Evolutionary conservation across 1,140 invertebrate species (phyloP).

Genomic region (Lucilia cuprina): DNA sequence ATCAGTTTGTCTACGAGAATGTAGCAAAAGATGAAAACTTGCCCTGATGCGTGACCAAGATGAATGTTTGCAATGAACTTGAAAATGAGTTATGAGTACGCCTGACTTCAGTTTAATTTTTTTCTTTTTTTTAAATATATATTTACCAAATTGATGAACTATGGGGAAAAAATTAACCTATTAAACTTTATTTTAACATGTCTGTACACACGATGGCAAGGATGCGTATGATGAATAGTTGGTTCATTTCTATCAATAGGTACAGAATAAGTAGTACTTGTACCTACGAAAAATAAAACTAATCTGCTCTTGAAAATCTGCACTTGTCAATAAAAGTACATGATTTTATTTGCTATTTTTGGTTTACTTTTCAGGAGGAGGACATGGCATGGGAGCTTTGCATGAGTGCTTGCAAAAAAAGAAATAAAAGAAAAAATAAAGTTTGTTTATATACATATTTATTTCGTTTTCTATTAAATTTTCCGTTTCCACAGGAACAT

Average conservation of each 20-base stretch:
- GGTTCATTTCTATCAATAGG: background rate
- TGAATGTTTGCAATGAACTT: constrained; percentile 41
- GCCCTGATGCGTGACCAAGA: constrained; percentile 27
- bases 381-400: background rate
- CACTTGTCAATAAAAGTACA: background rate
- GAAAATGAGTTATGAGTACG: constrained; percentile 40
- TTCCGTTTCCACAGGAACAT: background rate
- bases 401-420: background rate
- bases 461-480: background rate
- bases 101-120: constrained; percentile 22
- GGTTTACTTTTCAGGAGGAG: background rate
- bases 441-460: background rate
- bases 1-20: background rate
- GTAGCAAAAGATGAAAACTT: background rate
- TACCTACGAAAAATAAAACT: background rate
- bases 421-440: background rate
- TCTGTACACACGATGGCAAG: background rate
- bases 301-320: background rate
- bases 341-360: background rate
- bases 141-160: background rate
- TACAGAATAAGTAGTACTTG: background rate
- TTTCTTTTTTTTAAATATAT: background rate
- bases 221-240: background rate
- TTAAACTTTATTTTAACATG: background rate
- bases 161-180: background rate